Percentiles rank a stretch among this genome's conserved stretches.
These are phyloP conservation scores for Myxocyprinus asiaticus DNA, from an alignment of 2,113 vertebrate genomes.

Conservation along the genomic window DNA sequence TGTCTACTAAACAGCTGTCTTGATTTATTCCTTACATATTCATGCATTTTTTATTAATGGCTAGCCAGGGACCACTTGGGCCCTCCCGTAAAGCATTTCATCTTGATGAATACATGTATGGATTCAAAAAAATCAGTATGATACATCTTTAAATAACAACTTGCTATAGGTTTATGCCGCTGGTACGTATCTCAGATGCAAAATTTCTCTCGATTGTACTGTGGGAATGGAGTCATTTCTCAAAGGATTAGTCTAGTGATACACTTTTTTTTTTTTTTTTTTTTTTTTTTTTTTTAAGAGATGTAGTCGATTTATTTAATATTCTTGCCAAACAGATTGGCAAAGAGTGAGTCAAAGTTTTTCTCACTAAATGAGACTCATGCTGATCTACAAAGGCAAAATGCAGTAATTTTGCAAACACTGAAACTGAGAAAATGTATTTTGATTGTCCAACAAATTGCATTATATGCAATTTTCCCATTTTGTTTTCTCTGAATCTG, in stretches of 20 bases:
- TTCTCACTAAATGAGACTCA: no score
- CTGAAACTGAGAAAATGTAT: no score
- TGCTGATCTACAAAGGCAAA: no score
- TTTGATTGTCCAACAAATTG: no score
- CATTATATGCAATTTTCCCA: no score
- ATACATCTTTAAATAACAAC: constrained; percentile 33
- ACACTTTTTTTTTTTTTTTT: not conserved
- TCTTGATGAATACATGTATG: constrained; percentile 27
- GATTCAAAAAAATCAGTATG: constrained; percentile 19
- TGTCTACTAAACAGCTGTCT: constrained; percentile 55
- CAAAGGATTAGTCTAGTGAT: not conserved
- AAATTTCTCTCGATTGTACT: not conserved
- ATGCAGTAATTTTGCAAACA: no score
- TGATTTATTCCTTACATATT: constrained; percentile 58
- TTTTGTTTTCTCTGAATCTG: no score
- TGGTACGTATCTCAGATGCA: constrained; percentile 21
- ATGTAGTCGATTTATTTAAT: not conserved
- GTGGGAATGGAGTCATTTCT: not conserved
- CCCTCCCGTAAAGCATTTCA: constrained; percentile 29
- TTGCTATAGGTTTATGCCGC: constrained; percentile 8
- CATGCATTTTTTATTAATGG: constrained; percentile 58
- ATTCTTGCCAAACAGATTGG: not conserved
- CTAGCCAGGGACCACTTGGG: constrained; percentile 37
- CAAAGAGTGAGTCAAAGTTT: not conserved
- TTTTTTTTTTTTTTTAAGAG: not conserved